A percentile compares a stretch with the other conserved stretches of the same genome.
Evolutionary conservation across 2,113 vertebrate species (phyloP).

Genomic region (Lophotis ruficrista): DNA sequence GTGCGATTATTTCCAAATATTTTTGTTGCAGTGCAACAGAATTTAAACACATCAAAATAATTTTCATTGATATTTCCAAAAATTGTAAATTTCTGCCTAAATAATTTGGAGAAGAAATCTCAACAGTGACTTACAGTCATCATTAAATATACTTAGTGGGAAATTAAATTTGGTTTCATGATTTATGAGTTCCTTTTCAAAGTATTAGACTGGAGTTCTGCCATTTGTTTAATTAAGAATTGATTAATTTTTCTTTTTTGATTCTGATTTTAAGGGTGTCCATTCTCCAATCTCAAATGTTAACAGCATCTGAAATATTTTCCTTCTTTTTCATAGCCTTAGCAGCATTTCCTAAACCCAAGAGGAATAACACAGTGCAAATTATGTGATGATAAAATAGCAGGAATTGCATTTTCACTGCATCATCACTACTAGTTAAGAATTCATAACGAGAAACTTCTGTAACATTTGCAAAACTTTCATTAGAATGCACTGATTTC

Average conservation of each 20-base stretch:
- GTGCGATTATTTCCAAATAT: neutral
- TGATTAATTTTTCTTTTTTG: neutral
- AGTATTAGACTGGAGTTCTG: neutral
- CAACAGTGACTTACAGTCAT: neutral
- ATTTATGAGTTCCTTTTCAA: neutral
- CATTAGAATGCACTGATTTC: neutral
- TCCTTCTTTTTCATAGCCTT: neutral
- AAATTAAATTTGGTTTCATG: neutral
- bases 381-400: neutral
- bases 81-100: neutral
- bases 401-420: neutral
- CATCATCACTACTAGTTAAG: neutral
- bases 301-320: neutral
- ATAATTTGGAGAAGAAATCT: neutral
- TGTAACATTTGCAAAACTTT: neutral
- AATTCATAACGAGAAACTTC: neutral
- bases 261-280: neutral
- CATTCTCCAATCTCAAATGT: neutral
- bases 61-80: neutral
- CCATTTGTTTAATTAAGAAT: neutral
- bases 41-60: neutral
- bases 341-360: neutral
- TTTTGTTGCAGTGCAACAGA: neutral
- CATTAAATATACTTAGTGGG: neutral
- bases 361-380: neutral